Base-by-base conservation (phyloP, 2,888 invertebrate species). In the Chrysina gloriosa region DNA sequence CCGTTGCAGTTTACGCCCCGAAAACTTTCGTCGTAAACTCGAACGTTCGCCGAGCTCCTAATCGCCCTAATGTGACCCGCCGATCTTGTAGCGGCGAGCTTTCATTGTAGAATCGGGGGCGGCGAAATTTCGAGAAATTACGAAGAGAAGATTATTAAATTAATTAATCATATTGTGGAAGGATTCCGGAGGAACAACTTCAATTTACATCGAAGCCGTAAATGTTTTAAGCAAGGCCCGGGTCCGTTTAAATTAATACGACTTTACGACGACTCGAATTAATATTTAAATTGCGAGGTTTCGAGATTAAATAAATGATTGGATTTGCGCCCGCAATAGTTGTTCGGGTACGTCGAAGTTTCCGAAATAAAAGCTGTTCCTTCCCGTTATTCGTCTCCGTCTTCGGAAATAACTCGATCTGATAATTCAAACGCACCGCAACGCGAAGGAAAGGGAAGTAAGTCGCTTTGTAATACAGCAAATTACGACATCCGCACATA, bases 141-240 rank as follows among this genome's bases (percentile, higher is more conserved):
- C n/a, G 50, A 50, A 50, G 27, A 50, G 27, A 29, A 50, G 50
- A 50, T 50, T 50, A 50, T 50, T 50, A 50, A 50, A 50, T 50
- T 50, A 50, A 50, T 50, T 50, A 50, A 50, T 50, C 50, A 50
- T 50, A 50, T 50, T 27, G 27, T 29, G 21, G 50, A 50, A 16
- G 27, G 29, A 16, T 45, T 9, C 45, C 5, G 0, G 29, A 3
- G 50, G 50, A 50, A 50, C 29, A 50, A 50, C 29, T 50, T 29
- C 29, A 50, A 50, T 50, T 50, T 29, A 50, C 29, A 16, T 29
- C 27, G 50, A 21, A 27, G 27, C 21, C 50, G 50, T 50, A 45
- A 45, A 45, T 45, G 16, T 50, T 27, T 50, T 50, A 14, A 2
- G 21, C 9, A 9, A 2, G 16, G 45, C 19, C 19, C 21, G 19